Evolutionary conservation across 1,140 invertebrate genomes (phyloP), one percentile per base, ranked within the genome.

Genomic region (Drosophila eugracilis): DNA sequence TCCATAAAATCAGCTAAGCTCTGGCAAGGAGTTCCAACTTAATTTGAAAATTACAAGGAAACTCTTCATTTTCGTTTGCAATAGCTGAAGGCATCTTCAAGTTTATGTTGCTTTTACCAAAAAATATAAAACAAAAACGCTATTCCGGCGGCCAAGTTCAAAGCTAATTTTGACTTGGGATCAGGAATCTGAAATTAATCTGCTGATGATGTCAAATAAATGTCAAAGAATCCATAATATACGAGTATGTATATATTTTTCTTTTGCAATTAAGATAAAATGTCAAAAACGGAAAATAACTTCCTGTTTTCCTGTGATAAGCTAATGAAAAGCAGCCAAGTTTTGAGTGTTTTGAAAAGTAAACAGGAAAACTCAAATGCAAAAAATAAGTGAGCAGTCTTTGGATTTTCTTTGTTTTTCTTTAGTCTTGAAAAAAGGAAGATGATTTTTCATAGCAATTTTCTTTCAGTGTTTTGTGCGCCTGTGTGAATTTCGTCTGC

Each of bases 401-500:
- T 7, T 7, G 26, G 5, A n/a, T n/a, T n/a, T n/a, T n/a, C n/a
- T n/a, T n/a, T n/a, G n/a, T 28, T 28, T 26, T 26, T 26, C 5
- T 36, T 36, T 6, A 9, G 5, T 17, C 34, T n/a, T n/a, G 10
- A 30, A 30, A 30, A 12, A 30, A 12, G 28, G 28, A 10, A 10
- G 28, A 12, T 10, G 10, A 12, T 4, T 26, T 26, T 26, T 26
- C 1, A 6, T 5, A 2, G 5, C 26, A 26, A n/a, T n/a, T 42
- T 42, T 45, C 22, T 45, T 14, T 22, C 44, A 47, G 44, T 47
- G 44, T 28, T 22, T 24, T 28, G 44, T 47, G 44, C 17, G 24
- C 44, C 44, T 47, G 14, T 47, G 14, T 28, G 44, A 45, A 45
- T 45, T 44, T 26, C 10, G 44, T 28, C 44, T 47, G 44, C 22